Conservation (phyloP, 2,797 vertebrate genomes). For the Adelosebastes latens region DNA sequence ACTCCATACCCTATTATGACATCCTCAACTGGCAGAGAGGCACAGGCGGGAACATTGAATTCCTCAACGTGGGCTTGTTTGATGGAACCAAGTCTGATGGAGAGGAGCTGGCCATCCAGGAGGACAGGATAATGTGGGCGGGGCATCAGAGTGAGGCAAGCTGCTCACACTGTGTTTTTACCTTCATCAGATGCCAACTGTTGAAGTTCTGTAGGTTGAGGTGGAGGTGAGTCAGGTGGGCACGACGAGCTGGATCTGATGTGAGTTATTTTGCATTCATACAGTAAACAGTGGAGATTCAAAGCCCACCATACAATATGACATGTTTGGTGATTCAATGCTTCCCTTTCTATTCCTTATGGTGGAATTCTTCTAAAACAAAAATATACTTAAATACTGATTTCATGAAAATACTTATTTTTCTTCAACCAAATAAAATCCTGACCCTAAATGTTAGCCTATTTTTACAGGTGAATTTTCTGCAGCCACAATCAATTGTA, state of each 20-base stretch:
- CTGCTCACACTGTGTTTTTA: constrained; percentile 82
- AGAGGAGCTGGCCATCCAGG: constrained; percentile 79
- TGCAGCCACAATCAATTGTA: neutral
- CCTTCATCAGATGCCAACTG: constrained; percentile 81
- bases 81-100: constrained; percentile 76
- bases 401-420: neutral
- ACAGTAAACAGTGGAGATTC: neutral
- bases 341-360: neutral
- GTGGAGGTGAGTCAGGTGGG: constrained; percentile 77
- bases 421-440: neutral
- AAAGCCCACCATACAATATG: neutral
- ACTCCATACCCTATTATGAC: constrained; percentile 83
- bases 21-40: constrained; percentile 84
- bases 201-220: constrained; percentile 84
- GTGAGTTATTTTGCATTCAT: neutral
- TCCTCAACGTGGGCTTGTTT: constrained; percentile 82
- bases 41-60: constrained; percentile 74
- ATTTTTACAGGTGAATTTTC: neutral
- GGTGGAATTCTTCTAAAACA: neutral
- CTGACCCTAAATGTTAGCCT: neutral
- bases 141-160: constrained; percentile 85
- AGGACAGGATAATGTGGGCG: constrained; percentile 80
- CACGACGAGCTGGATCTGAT: constrained; percentile 26
- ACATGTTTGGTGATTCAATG: neutral
- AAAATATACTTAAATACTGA: neutral